Percentiles rank a stretch among this genome's conserved stretches.
These are phyloP conservation scores for Tinea pellionella DNA, from an alignment of 2,888 invertebrate species.

Conservation along the genomic window DNA sequence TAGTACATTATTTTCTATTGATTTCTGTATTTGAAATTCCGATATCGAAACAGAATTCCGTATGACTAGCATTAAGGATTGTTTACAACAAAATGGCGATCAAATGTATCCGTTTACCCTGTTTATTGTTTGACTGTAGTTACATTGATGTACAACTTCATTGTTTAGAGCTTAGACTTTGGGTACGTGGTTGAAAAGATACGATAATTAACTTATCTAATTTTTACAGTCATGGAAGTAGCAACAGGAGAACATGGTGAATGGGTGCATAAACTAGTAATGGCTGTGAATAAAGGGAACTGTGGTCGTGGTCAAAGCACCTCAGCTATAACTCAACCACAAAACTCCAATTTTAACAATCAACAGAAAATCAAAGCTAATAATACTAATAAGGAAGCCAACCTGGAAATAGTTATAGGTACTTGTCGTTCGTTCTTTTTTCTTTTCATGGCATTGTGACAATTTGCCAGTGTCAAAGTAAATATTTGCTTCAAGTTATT, in stretches of 20 bases:
- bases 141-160: no score
- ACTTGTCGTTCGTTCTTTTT: no score
- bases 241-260: slow-evolving; percentile 96
- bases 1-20: no score
- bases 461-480: no score
- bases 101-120: background rate
- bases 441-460: no score
- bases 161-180: no score
- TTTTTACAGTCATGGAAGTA: slow-evolving; percentile 88
- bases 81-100: background rate
- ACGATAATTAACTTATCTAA: no score
- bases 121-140: background rate
- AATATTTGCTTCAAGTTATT: no score
- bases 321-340: slow-evolving; percentile 40
- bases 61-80: no score
- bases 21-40: no score
- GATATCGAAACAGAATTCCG: no score
- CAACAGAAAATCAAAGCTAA: slow-evolving; percentile 60
- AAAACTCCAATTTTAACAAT: slow-evolving; percentile 55
- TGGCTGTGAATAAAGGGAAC: slow-evolving; percentile 84
- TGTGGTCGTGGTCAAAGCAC: slow-evolving; percentile 68
- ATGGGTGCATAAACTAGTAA: slow-evolving; percentile 84
- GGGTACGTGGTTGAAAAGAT: no score
- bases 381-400: slow-evolving; percentile 48
- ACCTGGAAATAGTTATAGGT: slow-evolving; percentile 51